Conservation (phyloP, 2,113 vertebrate genomes). For the Spilogale gracilis region DNA sequence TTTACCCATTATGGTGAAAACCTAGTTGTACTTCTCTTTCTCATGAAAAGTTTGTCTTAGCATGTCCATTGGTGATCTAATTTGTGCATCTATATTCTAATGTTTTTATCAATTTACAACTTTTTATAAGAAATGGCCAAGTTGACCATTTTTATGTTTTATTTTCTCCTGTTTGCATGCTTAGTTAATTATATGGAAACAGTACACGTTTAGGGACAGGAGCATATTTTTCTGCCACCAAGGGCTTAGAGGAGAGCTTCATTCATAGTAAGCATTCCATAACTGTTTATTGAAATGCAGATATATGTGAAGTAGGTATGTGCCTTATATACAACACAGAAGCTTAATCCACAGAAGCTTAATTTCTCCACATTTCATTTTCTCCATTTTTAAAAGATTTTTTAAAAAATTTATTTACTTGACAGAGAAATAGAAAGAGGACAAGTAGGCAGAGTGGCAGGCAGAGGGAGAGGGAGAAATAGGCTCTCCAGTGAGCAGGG, state of each 20-base stretch:
- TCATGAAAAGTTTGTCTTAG: conserved; percentile 48
- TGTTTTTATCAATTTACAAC: conserved; percentile 23
- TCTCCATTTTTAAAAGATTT: neutral
- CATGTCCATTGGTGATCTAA: neutral
- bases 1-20: conserved; percentile 45
- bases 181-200: conserved; percentile 22
- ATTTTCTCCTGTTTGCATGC: conserved; percentile 49
- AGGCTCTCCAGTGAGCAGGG: too few relatives aligned
- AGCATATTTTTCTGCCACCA: conserved; percentile 12
- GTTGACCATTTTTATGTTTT: conserved; percentile 40
- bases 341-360: neutral
- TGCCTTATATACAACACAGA: neutral
- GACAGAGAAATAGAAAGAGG: too few relatives aligned
- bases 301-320: neutral
- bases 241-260: neutral
- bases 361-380: neutral
- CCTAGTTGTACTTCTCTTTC: conserved; percentile 6
- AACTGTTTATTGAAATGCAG: neutral
- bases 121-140: conserved; percentile 22
- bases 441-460: too few relatives aligned
- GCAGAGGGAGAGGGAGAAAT: too few relatives aligned
- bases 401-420: too few relatives aligned
- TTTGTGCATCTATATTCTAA: neutral
- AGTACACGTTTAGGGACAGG: neutral
- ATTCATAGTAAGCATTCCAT: neutral